Percentiles rank a stretch among this genome's conserved stretches.
Evolutionary conservation across 2,797 vertebrate genomes (phyloP).

Genomic region (Urocyon cinereoargenteus): DNA sequence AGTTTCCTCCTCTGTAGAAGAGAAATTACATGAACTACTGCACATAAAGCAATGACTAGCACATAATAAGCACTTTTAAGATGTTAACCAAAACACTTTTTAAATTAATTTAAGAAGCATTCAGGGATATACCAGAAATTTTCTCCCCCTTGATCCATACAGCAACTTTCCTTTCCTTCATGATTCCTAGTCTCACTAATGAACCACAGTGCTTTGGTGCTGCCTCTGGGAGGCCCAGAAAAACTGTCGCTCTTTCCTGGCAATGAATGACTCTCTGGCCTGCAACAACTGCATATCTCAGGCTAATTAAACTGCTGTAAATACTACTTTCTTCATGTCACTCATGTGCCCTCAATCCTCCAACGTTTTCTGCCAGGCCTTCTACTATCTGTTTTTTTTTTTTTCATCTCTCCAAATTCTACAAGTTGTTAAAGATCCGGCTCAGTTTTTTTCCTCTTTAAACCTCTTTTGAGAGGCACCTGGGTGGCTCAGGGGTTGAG

Average conservation of each 20-base stretch:
- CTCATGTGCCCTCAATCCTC: not conserved
- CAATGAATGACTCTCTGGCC: not conserved
- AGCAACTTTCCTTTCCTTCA: conserved; percentile 33
- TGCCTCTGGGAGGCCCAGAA: not conserved
- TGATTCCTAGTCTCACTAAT: not conserved
- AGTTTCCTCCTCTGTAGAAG: not conserved
- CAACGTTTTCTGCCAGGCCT: not conserved
- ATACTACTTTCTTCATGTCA: not conserved
- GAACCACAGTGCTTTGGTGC: conserved; percentile 16
- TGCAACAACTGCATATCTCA: not conserved
- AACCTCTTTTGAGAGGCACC: not conserved
- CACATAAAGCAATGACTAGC: conserved; percentile 16
- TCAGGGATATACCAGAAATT: not conserved
- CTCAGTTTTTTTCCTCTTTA: not conserved
- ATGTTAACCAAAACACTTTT: not conserved
- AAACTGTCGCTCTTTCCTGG: not conserved
- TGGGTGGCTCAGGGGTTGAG: too few relatives aligned
- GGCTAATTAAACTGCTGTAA: conserved; percentile 31
- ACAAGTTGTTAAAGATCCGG: conserved; percentile 2
- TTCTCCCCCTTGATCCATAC: not conserved
- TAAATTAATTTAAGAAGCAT: conserved; percentile 25
- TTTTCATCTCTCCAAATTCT: not conserved
- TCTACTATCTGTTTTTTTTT: not conserved
- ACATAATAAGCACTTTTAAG: not conserved
- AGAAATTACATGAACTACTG: not conserved